phyloP scores from a whole-genome alignment of 2,797 vertebrate genomes.

The Hylomyscus alleni region DNA sequence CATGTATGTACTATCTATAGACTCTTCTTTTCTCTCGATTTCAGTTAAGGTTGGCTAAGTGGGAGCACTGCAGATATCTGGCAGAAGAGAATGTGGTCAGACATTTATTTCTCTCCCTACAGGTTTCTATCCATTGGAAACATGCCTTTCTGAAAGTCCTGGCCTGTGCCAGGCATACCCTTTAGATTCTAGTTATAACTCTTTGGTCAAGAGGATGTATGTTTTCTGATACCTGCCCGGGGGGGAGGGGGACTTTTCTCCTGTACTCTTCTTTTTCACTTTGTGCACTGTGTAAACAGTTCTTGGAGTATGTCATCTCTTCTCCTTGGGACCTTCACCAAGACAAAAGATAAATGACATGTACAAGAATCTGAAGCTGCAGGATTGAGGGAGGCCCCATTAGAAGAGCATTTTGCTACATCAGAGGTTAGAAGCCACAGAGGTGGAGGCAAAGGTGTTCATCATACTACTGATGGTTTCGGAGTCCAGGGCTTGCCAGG shows the following conservation, averaged over 20 bases:
- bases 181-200: background rate
- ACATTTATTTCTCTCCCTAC: background rate
- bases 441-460: background rate
- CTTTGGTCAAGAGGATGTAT: background rate
- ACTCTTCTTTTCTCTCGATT: background rate
- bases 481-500: background rate
- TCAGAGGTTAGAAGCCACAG: background rate
- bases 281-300: background rate
- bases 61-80: background rate
- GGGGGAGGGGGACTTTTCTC: accelerated
- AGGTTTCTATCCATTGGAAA: background rate
- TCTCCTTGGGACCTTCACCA: background rate
- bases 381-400: background rate
- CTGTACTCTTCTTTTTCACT: background rate
- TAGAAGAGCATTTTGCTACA: background rate
- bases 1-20: background rate
- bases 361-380: background rate
- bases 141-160: background rate
- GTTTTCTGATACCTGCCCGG: background rate
- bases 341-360: background rate
- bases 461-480: background rate
- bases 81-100: background rate
- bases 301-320: background rate
- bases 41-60: background rate
- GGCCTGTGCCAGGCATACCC: background rate